phyloP scores from a whole-genome alignment of 2,797 vertebrate genomes.

The Cetoscarus ocellatus region DNA sequence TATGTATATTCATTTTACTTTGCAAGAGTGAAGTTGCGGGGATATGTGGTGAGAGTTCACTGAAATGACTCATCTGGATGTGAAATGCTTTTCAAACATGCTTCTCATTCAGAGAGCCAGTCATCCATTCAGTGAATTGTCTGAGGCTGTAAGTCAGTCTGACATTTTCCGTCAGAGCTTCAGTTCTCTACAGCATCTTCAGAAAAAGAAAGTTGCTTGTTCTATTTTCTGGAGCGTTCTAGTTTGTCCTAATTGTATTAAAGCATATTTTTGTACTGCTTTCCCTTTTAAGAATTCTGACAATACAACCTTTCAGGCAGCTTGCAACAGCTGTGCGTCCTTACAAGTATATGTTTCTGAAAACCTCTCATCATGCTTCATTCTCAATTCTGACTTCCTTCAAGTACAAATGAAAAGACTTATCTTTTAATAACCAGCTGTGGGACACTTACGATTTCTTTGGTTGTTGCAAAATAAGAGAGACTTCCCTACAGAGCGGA shows the following conservation, averaged over 20 bases:
- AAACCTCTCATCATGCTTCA: slow-evolving; percentile 33
- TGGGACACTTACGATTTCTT: slow-evolving; percentile 11
- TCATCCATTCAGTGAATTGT: slow-evolving; percentile 9
- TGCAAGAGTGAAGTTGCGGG: too few relatives aligned
- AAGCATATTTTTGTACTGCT: slow-evolving; percentile 23
- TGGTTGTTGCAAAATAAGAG: slow-evolving; percentile 1
- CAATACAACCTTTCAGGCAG: slow-evolving; percentile 24
- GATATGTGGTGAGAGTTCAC: too few relatives aligned
- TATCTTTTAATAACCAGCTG: slow-evolving; percentile 34
- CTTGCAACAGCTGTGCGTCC: slow-evolving; percentile 4
- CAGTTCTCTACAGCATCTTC: slow-evolving; percentile 7
- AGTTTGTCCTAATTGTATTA: slow-evolving; percentile 20
- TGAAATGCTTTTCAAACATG: slow-evolving; percentile 34
- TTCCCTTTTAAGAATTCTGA: slow-evolving; percentile 21
- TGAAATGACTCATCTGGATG: slow-evolving; percentile 21
- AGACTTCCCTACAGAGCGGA: background rate
- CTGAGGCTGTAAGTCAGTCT: slow-evolving; percentile 33
- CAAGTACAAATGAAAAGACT: slow-evolving; percentile 32
- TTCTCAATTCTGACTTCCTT: slow-evolving; percentile 23
- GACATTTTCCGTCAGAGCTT: slow-evolving; percentile 24
- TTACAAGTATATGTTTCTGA: slow-evolving; percentile 14
- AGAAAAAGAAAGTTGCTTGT: slow-evolving; percentile 4
- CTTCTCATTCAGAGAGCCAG: background rate
- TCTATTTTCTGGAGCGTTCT: background rate
- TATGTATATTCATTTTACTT: too few relatives aligned